Base-by-base conservation (phyloP, 2,888 invertebrate genomes). In the Zygogramma bicolorata region DNA sequence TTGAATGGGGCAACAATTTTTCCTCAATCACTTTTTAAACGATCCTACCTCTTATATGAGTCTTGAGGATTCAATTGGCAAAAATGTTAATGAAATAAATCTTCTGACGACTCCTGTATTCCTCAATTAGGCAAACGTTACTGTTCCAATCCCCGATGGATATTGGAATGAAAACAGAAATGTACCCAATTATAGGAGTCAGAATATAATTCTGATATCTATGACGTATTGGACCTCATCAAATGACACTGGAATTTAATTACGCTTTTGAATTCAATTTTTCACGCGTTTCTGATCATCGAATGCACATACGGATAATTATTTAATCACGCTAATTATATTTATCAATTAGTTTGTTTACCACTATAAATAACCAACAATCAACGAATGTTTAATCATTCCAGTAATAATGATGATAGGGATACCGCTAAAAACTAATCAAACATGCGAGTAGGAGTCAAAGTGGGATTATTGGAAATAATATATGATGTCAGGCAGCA, bases 311-410 rank as follows among this genome's bases (percentile, higher is more conserved):
- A 27, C 25, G n/a, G 15, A n/a, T 2, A 53, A 25, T 25, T 25
- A 53, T 53, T 53, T 27, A 6, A 53, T 53, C n/a, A 53, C 25
- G 22, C 25, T 53, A 25, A 53, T 53, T 53, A 53, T n/a, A 13
- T 27, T 53, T 53, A 53, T 27, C 27, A 53, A 53, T 53, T 53
- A 53, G 25, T 53, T 53, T 53, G 53, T 27, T 53, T 53, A 53
- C 27, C 53, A 53, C 25, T 22, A 22, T 22, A 13, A 53, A 53
- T 53, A 53, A 53, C 27, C 25, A 53, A 53, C 25, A 53, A 53
- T 53, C 53, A 53, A 25, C 2, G 13, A 53, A 53, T 53, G 53
- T 25, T 53, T 3, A 53, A 53, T 53, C 25, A 53, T 53, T 53
- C 53, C 22, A 13, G 25, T 25, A 53, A 53, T 53, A 53, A 53